Evolutionary conservation across 2,888 invertebrate genomes (phyloP), one percentile per base, ranked within the genome.

Genomic region (Chrysolina americana): DNA sequence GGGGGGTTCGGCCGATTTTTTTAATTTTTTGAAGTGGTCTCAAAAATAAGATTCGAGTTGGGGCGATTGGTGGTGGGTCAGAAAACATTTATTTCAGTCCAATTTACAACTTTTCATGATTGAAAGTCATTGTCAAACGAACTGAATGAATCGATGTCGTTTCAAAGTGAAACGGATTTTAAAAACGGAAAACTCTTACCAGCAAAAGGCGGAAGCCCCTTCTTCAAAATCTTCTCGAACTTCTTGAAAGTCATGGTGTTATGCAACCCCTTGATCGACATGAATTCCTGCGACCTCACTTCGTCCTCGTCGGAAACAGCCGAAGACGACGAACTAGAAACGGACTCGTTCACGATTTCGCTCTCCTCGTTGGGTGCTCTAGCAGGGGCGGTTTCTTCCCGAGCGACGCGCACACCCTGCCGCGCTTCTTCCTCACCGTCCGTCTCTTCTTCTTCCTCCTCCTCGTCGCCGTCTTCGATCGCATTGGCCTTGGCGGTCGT

Each of bases 381-480:
- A 4, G 41, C 47, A 21, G 11, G 13, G 11, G 17, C 17, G 15
- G 19, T 21, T 70, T 28, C 15, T 21, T 63, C 70, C 13, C 6
- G 6, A 44, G 41, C 41, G 44, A 66, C 62, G 13, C 48, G 2
- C 23, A 47, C 64, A 41, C n/a, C 6, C 41, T 69, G 19, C 23
- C 23, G 64, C 11, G 41, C 19, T 21, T 71, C 53, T 68, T 72
- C 68, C 23, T 36, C 62, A 11, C 47, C 66, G 13, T 44, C 47
- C 17, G 50, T 44, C 15, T 69, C 70, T 0, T 69, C 76, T n/a
- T 76, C 75, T 83, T 91, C 91, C 85, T 76, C 75, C 83, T 91
- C 91, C 85, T 91, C 91, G 0, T 90, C 89, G 73, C 90, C 90
- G 79, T 90, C 90, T 21, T 87, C 83, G 71, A 89, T 89, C 59